Conservation (phyloP, 2,888 invertebrate species). For the Dryadula phaetusa region DNA sequence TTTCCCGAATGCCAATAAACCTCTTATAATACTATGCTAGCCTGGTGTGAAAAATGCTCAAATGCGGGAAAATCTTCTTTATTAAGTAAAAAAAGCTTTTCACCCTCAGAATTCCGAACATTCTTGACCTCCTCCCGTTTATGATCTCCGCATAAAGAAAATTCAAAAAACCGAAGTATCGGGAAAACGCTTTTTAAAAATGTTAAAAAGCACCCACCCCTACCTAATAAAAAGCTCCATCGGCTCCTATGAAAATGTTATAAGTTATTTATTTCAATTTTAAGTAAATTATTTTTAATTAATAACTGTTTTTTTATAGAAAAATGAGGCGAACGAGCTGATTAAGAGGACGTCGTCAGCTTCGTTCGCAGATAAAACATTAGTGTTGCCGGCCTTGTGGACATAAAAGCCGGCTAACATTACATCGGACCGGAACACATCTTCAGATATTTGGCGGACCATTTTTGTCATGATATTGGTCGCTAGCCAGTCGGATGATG, state of each 20-base stretch:
- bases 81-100: constrained; percentile 59
- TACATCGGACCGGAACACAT: too few species aligned
- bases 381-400: too few species aligned
- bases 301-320: too few species aligned
- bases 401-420: too few species aligned
- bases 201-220: constrained; percentile 17
- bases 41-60: constrained; percentile 79
- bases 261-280: not conserved
- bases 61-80: constrained; percentile 82
- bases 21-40: constrained; percentile 54
- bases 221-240: constrained; percentile 1
- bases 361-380: too few species aligned
- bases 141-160: constrained; percentile 72
- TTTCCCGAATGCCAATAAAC: constrained; percentile 57
- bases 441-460: too few species aligned
- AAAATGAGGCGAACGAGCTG: too few species aligned
- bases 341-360: too few species aligned
- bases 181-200: constrained; percentile 72
- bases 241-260: not conserved
- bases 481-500: too few species aligned
- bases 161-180: constrained; percentile 77
- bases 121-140: constrained; percentile 59
- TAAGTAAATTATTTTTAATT: too few species aligned
- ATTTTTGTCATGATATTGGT: too few species aligned
- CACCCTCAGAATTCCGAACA: constrained; percentile 61